Evolutionary conservation across 2,888 invertebrate genomes (phyloP), one percentile per base, ranked within the genome.

Genomic region (Acanthococcus lagerstroemiae): DNA sequence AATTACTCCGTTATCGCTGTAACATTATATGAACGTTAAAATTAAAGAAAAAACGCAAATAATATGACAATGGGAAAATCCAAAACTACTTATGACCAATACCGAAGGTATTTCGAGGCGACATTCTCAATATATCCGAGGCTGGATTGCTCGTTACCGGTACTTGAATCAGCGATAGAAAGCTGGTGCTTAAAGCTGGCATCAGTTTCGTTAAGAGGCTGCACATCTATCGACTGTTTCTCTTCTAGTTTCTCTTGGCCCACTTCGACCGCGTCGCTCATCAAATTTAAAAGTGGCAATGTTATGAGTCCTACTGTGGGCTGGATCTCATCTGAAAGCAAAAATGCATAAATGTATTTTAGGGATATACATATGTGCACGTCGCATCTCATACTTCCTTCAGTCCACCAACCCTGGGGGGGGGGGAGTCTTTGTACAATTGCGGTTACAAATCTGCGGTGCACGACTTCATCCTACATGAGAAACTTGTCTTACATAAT

Each of bases 101-200:
- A n/a, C n/a, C n/a, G n/a, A n/a, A n/a, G n/a, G 9, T 75, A 78
- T 71, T 78, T 80, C 0, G 88, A 86, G 0, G 88, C 89, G 54
- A 83, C 80, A 70, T 87, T 84, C 69, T 84, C 82, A 1, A 83
- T 82, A 72, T 83, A 84, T 0, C 86, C 90, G 0, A 82, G 77
- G 9, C 84, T 78, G 0, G 88, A 83, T 48, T 88, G 70, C 2
- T 82, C 79, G 19, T 83, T 81, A 0, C 86, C 83, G 44, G 77
- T 80, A 0, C 78, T 74, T 1, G 81, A 79, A 0, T 87, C 86
- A 56, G 83, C 83, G 0, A 87, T 80, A 0, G 87, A 84, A 56
- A 83, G 80, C 72, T 87, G 88, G 58, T 89, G 89, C 46, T 83
- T 80, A 69, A 69, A 72, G 17, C 72, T 70, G 17, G 72, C 71